A percentile compares a stretch with the other conserved stretches of the same genome.
Evolutionary conservation across 2,797 vertebrate genomes (phyloP).

Genomic region (Botia kubotai): DNA sequence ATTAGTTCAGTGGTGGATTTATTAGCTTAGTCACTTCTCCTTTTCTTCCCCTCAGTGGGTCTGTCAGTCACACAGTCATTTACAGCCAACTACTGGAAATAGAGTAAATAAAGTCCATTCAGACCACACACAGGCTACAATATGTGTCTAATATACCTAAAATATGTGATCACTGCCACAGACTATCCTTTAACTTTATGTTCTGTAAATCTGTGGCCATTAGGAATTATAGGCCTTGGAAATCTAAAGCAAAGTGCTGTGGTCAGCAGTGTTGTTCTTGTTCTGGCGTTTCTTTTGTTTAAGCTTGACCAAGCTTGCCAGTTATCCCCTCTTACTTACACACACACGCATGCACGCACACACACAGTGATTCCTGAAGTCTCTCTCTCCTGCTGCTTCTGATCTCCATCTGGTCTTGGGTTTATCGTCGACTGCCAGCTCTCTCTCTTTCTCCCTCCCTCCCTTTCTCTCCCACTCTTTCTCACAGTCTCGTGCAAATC

Average conservation of each 20-base stretch:
- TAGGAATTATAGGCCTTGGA: not conserved
- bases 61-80: conserved; percentile 16
- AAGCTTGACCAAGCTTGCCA: conserved; percentile 15
- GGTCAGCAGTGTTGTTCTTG: conserved; percentile 19
- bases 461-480: conserved; percentile 20
- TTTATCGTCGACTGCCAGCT: conserved; percentile 41
- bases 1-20: conserved; percentile 36
- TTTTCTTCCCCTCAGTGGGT: conserved; percentile 15
- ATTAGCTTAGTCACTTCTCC: conserved; percentile 43
- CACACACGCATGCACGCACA: conserved; percentile 19
- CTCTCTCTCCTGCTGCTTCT: conserved; percentile 32
- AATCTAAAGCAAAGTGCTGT: conserved; percentile 11
- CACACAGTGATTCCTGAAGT: conserved; percentile 25
- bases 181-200: not conserved
- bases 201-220: not conserved
- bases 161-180: conserved; percentile 6
- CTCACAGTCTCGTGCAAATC: conserved; percentile 34
- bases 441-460: conserved; percentile 13
- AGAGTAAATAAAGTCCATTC: conserved; percentile 11
- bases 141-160: conserved; percentile 7
- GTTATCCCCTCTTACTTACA: conserved; percentile 9
- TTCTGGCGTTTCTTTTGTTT: conserved; percentile 10
- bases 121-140: conserved; percentile 3
- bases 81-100: conserved; percentile 21
- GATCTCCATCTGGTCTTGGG: conserved; percentile 58